Conservation (phyloP, 2,113 vertebrate genomes). For the Bufo bufo region DNA sequence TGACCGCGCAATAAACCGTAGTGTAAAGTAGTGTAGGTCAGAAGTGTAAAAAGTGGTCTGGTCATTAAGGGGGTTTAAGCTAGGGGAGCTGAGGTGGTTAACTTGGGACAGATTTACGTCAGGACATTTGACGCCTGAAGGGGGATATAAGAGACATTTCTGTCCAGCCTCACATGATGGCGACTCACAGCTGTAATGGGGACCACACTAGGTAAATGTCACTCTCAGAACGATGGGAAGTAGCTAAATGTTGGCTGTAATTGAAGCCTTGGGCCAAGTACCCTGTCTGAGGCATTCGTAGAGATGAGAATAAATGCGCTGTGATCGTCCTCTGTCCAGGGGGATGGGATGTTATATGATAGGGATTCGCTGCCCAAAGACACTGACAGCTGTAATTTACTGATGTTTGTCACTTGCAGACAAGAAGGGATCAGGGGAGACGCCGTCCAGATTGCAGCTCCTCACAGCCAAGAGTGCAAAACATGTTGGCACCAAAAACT, state of each 20-base stretch:
- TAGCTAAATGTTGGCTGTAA: neutral
- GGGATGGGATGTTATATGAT: slow-evolving; percentile 18
- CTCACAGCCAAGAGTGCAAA: neutral
- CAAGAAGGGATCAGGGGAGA: neutral
- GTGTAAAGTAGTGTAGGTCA: too few species aligned
- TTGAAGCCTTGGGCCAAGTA: neutral
- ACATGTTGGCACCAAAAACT: neutral
- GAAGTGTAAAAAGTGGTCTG: too few species aligned
- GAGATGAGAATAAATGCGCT: neutral
- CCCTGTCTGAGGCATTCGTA: neutral
- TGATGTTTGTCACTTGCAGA: slow-evolving; percentile 20
- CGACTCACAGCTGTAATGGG: neutral
- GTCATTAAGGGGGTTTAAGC: too few species aligned
- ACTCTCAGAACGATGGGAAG: neutral
- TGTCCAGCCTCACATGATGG: neutral
- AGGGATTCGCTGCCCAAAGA: slow-evolving; percentile 21
- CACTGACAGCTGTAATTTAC: slow-evolving; percentile 17
- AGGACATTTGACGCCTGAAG: neutral
- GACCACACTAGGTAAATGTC: neutral
- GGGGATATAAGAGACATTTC: neutral
- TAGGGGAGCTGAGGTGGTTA: too few species aligned
- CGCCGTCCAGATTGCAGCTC: neutral
- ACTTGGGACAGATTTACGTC: neutral
- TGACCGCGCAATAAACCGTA: too few species aligned
- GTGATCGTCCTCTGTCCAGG: neutral